These are phyloP conservation scores for Odontamblyopus lacepedii DNA, from an alignment of 2,797 vertebrate species.

Conservation along the genomic window DNA sequence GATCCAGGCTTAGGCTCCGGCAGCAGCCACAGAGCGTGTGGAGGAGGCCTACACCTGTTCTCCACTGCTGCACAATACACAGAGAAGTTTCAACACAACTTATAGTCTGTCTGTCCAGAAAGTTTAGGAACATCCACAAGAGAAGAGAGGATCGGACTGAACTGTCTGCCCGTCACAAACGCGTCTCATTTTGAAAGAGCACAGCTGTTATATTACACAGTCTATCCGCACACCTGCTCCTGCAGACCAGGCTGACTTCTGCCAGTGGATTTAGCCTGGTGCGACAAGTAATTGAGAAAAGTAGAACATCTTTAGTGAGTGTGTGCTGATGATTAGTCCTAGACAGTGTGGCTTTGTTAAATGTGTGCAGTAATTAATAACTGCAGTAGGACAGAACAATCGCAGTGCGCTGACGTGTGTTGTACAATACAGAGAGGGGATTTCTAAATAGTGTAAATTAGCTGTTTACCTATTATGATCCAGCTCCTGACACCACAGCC, in stretches of 20 bases:
- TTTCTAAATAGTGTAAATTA: conserved; percentile 83
- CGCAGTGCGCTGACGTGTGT: conserved; percentile 64
- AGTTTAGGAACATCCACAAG: conserved; percentile 4
- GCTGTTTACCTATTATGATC: conserved; percentile 83
- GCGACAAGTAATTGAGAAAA: conserved; percentile 69
- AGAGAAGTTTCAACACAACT: conserved; percentile 23
- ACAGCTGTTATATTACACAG: background rate
- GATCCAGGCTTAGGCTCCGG: conserved; percentile 62
- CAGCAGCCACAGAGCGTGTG: conserved; percentile 26
- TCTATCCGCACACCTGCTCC: conserved; percentile 55
- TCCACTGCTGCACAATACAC: conserved; percentile 14
- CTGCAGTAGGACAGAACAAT: conserved; percentile 69
- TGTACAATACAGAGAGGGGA: conserved; percentile 76
- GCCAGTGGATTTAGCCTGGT: conserved; percentile 48
- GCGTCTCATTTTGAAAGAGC: background rate
- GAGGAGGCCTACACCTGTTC: conserved; percentile 47
- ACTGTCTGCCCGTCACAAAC: background rate
- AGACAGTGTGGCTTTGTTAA: conserved; percentile 80
- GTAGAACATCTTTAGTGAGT: conserved; percentile 75
- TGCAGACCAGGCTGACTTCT: conserved; percentile 70
- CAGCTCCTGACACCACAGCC: conserved; percentile 78
- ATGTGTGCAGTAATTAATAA: conserved; percentile 81
- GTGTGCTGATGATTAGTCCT: conserved; percentile 77
- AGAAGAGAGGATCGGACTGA: background rate
- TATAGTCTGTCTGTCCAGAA: background rate